These are phyloP conservation scores for Thamnophis elegans DNA, from an alignment of 2,797 vertebrate genomes.

Conservation along the genomic window DNA sequence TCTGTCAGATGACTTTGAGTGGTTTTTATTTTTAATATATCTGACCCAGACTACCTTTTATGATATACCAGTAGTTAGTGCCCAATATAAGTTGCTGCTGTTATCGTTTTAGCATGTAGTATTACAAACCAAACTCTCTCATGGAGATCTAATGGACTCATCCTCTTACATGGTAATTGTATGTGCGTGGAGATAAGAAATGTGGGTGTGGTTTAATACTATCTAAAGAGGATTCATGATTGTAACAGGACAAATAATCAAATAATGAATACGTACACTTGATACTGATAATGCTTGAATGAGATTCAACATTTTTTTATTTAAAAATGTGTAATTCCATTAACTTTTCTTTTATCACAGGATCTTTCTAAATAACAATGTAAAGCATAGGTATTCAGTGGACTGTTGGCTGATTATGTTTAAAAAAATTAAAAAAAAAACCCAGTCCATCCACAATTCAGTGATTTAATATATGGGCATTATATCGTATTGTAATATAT, in stretches of 20 bases:
- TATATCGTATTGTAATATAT: neutral
- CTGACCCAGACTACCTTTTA: neutral
- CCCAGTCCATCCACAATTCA: neutral
- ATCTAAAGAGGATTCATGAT: neutral
- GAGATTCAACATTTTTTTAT: neutral
- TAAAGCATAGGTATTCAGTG: neutral
- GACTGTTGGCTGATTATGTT: neutral
- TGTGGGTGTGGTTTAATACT: neutral
- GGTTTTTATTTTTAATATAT: neutral
- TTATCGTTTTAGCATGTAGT: neutral
- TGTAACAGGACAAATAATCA: neutral
- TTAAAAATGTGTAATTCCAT: conserved; percentile 4
- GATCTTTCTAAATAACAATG: conserved; percentile 21
- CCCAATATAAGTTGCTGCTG: neutral
- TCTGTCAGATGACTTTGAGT: neutral
- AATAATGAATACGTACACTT: neutral
- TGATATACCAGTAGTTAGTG: neutral
- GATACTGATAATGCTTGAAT: too few species aligned
- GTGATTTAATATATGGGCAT: neutral
- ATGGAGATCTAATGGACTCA: neutral
- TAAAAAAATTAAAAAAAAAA: neutral
- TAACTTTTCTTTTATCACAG: conserved; percentile 2
- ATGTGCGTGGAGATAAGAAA: neutral
- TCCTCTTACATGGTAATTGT: neutral
- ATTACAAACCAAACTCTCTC: neutral